Conservation (phyloP, 2,888 invertebrate genomes). For the Idaea biselata region DNA sequence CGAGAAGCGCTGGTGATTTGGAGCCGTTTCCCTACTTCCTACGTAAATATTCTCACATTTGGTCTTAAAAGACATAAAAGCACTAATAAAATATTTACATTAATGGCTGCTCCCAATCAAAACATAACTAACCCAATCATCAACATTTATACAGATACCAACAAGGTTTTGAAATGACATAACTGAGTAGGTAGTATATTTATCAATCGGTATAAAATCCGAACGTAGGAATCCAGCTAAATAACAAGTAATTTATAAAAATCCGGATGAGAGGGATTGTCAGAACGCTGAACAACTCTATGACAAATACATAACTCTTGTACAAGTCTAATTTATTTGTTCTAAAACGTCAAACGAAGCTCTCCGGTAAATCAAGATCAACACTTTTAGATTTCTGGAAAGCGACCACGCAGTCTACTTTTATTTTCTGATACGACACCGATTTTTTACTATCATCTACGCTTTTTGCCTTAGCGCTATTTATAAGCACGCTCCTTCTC, state of each 20-base stretch:
- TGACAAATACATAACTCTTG: not conserved
- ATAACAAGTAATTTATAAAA: not conserved
- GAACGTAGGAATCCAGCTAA: not conserved
- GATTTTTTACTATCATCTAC: constrained; percentile 61
- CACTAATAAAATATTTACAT: too few species aligned
- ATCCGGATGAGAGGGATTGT: not conserved
- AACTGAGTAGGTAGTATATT: not conserved
- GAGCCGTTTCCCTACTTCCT: too few species aligned
- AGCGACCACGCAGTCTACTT: constrained; percentile 68
- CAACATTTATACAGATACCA: too few species aligned
- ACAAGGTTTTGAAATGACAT: too few species aligned
- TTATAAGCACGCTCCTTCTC: constrained; percentile 74
- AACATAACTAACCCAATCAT: too few species aligned
- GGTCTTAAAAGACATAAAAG: too few species aligned
- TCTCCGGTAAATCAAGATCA: constrained; percentile 69
- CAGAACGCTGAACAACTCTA: not conserved
- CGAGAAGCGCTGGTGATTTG: too few species aligned
- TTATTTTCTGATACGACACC: constrained; percentile 61
- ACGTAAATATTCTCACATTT: too few species aligned
- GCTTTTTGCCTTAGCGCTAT: constrained; percentile 69
- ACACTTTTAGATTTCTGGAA: constrained; percentile 66
- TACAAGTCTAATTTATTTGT: constrained; percentile 1
- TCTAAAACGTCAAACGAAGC: constrained; percentile 57
- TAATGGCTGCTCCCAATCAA: too few species aligned
- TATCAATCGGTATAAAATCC: not conserved